Conservation (phyloP, 1,140 invertebrate species). For the Atta cephalotes region DNA sequence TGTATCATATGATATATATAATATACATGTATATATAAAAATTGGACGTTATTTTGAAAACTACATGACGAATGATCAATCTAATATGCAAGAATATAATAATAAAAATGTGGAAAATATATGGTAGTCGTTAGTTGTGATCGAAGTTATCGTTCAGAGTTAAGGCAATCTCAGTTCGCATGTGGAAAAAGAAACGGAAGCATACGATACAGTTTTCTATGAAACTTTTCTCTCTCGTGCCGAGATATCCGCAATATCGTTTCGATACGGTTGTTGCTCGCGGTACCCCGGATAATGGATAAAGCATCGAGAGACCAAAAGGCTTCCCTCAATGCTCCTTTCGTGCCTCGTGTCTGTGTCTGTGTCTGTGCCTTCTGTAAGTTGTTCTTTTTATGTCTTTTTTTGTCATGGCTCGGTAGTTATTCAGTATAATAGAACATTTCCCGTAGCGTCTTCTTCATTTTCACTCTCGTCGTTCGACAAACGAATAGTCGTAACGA, state of each 20-base stretch:
- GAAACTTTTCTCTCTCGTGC: conserved; percentile 50
- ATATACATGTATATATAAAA: too few relatives aligned
- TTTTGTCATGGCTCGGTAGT: conserved; percentile 48
- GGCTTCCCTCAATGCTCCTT: conserved; percentile 14
- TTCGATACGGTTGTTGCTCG: conserved; percentile 63
- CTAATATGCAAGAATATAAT: not conserved
- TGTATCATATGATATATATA: not conserved
- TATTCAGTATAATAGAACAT: conserved; percentile 80
- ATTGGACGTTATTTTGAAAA: not conserved
- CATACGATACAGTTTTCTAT: conserved; percentile 22
- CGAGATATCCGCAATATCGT: conserved; percentile 35
- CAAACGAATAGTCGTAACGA: conserved; percentile 69
- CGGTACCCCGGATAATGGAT: conserved; percentile 41
- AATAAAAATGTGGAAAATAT: not conserved
- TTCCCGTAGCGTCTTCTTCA: conserved; percentile 51
- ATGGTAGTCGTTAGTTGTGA: not conserved
- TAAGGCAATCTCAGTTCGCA: conserved; percentile 7
- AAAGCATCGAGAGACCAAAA: conserved; percentile 57
- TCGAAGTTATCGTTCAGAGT: not conserved
- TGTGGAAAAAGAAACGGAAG: not conserved
- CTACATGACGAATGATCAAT: not conserved
- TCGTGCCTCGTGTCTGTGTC: conserved; percentile 1
- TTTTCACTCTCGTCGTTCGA: conserved; percentile 68
- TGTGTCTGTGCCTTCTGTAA: not conserved
- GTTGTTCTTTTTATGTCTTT: conserved; percentile 31